Evolutionary conservation across 2,113 vertebrate genomes (phyloP).

Genomic region (Colinus virginianus): DNA sequence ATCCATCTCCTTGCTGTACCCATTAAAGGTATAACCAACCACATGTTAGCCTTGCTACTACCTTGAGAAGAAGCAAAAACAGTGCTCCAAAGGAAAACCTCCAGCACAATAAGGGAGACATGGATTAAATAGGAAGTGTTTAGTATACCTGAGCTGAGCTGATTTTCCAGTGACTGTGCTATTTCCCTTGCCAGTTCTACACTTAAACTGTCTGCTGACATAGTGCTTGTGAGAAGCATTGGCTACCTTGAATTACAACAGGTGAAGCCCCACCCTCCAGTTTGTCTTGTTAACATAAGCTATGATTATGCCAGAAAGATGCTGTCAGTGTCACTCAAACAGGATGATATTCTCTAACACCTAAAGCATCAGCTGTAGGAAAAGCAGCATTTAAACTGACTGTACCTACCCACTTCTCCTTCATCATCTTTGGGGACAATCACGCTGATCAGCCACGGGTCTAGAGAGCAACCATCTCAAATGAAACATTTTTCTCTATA

Average conservation of each 20-base stretch:
- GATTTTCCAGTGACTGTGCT: neutral
- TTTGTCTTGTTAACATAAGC: neutral
- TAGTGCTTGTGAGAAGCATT: neutral
- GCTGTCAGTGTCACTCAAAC: neutral
- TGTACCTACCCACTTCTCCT: neutral
- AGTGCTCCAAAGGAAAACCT: neutral
- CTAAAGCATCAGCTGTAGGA: neutral
- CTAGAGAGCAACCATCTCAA: neutral
- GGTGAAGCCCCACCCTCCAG: neutral
- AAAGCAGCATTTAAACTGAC: neutral
- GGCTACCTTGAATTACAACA: neutral
- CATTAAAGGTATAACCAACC: neutral
- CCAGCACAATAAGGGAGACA: neutral
- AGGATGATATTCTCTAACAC: neutral
- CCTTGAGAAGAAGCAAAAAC: neutral
- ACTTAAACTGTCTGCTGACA: neutral
- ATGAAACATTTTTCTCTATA: neutral
- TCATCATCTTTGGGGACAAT: neutral
- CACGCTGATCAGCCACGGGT: fast-evolving
- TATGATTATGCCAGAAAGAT: neutral
- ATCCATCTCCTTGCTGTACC: neutral
- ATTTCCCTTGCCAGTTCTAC: neutral
- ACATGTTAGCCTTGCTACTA: neutral
- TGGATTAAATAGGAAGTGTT: neutral
- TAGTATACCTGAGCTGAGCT: neutral